A percentile compares a stretch with the other conserved stretches of the same genome.
These are phyloP conservation scores for Danaus plexippus DNA, from an alignment of 1,140 invertebrate species.

Conservation along the genomic window DNA sequence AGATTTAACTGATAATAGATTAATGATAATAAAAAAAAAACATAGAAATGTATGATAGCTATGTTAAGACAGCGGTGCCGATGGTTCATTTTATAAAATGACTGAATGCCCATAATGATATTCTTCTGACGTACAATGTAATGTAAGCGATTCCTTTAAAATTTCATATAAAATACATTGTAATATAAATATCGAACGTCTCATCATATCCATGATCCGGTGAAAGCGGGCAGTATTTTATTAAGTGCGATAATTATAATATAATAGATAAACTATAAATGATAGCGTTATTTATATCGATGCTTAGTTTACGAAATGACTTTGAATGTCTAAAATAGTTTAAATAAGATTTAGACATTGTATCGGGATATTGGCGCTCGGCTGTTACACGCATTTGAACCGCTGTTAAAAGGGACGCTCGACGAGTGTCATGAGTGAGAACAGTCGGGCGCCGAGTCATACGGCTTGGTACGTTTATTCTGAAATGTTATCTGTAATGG, in stretches of 20 bases:
- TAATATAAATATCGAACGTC: slow-evolving; percentile 34
- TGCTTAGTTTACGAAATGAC: slow-evolving; percentile 64
- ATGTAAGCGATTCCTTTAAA: slow-evolving; percentile 43
- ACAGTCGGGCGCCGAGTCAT: slow-evolving; percentile 52
- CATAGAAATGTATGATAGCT: slow-evolving; percentile 57
- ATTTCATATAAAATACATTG: slow-evolving; percentile 42
- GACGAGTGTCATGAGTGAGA: slow-evolving; percentile 7
- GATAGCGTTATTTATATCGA: slow-evolving; percentile 69
- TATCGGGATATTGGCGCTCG: slow-evolving; percentile 55
- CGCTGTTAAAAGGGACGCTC: slow-evolving; percentile 6
- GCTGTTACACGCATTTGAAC: slow-evolving; percentile 28
- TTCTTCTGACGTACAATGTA: slow-evolving; percentile 45
- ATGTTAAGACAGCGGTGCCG: slow-evolving; percentile 52
- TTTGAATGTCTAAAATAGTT: slow-evolving; percentile 62
- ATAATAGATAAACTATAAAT: slow-evolving; percentile 58
- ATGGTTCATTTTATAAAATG: slow-evolving; percentile 52
- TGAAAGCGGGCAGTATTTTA: slow-evolving; percentile 54
- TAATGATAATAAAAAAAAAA: slow-evolving; percentile 41
- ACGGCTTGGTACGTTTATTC: slow-evolving; percentile 52
- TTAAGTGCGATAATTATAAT: slow-evolving; percentile 62
- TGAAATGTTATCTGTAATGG: slow-evolving; percentile 64
- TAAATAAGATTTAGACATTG: slow-evolving; percentile 58
- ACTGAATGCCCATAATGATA: slow-evolving; percentile 46
- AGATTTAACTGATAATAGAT: slow-evolving; percentile 59
- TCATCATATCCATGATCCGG: slow-evolving; percentile 51